These are phyloP conservation scores for Atherix ibis DNA, from an alignment of 2,888 invertebrate species.

Conservation along the genomic window DNA sequence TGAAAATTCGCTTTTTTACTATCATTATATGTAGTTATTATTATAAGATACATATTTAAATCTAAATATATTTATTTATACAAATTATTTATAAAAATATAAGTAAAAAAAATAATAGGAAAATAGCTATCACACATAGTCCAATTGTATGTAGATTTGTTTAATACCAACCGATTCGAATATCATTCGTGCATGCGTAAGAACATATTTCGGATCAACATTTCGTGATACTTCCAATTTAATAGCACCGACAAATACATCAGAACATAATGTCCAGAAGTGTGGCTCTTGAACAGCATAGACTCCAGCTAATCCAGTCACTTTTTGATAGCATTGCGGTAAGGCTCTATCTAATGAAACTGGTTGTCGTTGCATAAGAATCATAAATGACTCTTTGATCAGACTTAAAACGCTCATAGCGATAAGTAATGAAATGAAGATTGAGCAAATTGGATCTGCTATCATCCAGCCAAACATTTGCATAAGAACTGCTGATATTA, in stretches of 20 bases:
- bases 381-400: slow-evolving; percentile 72
- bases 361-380: slow-evolving; percentile 92
- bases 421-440: slow-evolving; percentile 86
- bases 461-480: slow-evolving; percentile 96
- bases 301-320: slow-evolving; percentile 81
- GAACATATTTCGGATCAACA: slow-evolving; percentile 84
- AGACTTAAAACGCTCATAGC: slow-evolving; percentile 71
- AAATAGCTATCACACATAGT: slow-evolving; percentile 47
- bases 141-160: slow-evolving; percentile 84
- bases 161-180: slow-evolving; percentile 84
- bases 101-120: slow-evolving; percentile 4
- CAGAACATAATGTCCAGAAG: slow-evolving; percentile 96
- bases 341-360: slow-evolving; percentile 61
- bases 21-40: too few relatives aligned
- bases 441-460: slow-evolving; percentile 95
- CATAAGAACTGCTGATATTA: slow-evolving; percentile 87
- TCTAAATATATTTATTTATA: too few relatives aligned
- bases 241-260: slow-evolving; percentile 79
- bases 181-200: slow-evolving; percentile 85
- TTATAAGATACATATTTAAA: too few relatives aligned
- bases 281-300: slow-evolving; percentile 94
- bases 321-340: slow-evolving; percentile 78
- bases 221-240: slow-evolving; percentile 90
- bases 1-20: too few relatives aligned
- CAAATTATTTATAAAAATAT: too few relatives aligned